Conservation (phyloP, 2,888 invertebrate species). For the Cerceris ruficornis region DNA sequence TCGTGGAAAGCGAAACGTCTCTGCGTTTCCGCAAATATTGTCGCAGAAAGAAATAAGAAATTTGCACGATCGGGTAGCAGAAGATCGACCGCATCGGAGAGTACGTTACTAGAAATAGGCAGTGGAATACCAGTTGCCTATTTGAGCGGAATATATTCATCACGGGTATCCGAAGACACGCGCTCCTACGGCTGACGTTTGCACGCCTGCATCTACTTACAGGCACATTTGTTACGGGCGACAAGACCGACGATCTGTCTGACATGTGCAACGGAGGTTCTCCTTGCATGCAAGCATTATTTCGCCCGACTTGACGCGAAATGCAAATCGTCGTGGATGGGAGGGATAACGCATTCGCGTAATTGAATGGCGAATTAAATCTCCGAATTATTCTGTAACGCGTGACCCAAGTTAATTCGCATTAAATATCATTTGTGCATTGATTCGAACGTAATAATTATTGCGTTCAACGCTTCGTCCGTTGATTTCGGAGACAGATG, state of each 20-base stretch:
- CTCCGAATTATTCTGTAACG: neutral
- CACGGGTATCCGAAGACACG: conserved; percentile 44
- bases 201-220: conserved; percentile 59
- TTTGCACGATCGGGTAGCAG: neutral
- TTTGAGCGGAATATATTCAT: conserved; percentile 45
- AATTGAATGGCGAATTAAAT: conserved; percentile 42
- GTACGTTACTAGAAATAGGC: conserved; percentile 29
- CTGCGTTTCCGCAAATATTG: too few species aligned
- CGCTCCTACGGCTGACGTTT: conserved; percentile 48
- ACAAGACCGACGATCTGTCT: conserved; percentile 59
- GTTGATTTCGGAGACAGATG: too few species aligned
- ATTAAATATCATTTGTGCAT: neutral
- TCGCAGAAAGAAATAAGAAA: neutral
- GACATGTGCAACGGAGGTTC: conserved; percentile 44
- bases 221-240: conserved; percentile 53
- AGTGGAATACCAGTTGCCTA: conserved; percentile 25
- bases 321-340: conserved; percentile 37
- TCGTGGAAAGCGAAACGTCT: too few species aligned
- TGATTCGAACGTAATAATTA: too few species aligned
- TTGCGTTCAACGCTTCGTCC: too few species aligned
- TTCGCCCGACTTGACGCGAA: conserved; percentile 35
- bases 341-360: conserved; percentile 12
- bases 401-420: neutral
- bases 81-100: conserved; percentile 18
- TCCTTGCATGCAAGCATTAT: conserved; percentile 46